A percentile compares a stretch with the other conserved stretches of the same genome.
phyloP scores from a whole-genome alignment of 2,113 vertebrate genomes.

The Poeciliopsis occidentalis region DNA sequence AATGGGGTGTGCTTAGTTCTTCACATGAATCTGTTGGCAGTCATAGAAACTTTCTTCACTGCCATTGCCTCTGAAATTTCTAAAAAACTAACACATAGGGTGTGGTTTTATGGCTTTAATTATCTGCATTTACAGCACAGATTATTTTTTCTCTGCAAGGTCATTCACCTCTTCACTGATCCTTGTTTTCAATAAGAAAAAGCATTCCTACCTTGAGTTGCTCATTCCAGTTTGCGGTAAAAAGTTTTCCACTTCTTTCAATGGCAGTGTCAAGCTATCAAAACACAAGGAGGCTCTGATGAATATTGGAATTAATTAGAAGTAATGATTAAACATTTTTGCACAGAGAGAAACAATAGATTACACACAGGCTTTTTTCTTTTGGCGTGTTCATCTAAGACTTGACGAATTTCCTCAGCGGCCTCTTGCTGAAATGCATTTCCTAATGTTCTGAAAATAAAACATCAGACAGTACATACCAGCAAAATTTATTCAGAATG shows the following conservation, averaged over 20 bases:
- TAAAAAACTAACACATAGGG: not conserved
- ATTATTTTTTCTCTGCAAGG: not conserved
- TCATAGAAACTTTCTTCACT: not conserved
- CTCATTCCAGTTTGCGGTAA: constrained; percentile 83
- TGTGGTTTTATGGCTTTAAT: not conserved
- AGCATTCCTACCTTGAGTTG: constrained; percentile 83
- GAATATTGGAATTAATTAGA: not conserved
- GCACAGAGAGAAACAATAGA: not conserved
- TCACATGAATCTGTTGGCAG: too few species aligned
- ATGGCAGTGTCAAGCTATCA: constrained; percentile 80
- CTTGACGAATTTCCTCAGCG: constrained; percentile 80
- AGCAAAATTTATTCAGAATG: not conserved
- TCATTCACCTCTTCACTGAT: not conserved
- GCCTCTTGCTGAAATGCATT: constrained; percentile 86
- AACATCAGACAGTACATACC: constrained; percentile 22
- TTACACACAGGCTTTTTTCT: constrained; percentile 83
- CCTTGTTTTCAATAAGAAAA: not conserved
- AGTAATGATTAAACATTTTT: not conserved
- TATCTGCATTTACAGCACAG: not conserved
- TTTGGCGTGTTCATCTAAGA: constrained; percentile 83
- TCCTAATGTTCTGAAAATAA: constrained; percentile 82
- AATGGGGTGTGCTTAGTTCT: too few species aligned
- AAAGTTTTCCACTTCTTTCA: constrained; percentile 83
- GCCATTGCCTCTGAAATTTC: not conserved
- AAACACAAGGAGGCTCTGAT: constrained; percentile 1